phyloP scores from a whole-genome alignment of 2,113 vertebrate genomes.

The Odocoileus virginianus region DNA sequence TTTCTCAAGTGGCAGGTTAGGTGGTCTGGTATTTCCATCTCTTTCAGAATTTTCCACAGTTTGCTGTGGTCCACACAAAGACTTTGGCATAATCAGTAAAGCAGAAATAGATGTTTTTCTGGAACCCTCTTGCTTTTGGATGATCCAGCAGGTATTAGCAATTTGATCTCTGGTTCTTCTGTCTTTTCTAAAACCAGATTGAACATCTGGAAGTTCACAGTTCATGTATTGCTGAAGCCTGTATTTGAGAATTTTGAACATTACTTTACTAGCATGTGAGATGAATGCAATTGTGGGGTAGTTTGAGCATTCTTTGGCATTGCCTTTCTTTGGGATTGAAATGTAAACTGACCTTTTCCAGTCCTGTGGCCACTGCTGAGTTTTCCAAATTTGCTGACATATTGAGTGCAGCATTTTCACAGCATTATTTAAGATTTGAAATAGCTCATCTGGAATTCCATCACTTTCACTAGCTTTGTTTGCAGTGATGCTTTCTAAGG shows the following conservation, averaged over 20 bases:
- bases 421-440: no score
- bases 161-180: not conserved
- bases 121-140: not conserved
- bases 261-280: not conserved
- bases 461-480: no score
- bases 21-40: no score
- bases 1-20: no score
- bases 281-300: not conserved
- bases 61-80: not conserved
- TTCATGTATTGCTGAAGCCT: not conserved
- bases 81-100: not conserved
- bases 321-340: not conserved
- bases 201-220: rapidly evolving
- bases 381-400: not conserved
- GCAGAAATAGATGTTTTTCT: not conserved
- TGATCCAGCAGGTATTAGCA: not conserved
- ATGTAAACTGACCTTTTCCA: not conserved
- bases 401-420: no score
- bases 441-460: no score
- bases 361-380: not conserved
- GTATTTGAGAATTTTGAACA: not conserved
- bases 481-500: no score
- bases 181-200: not conserved
- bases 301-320: not conserved
- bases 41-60: not conserved